These are phyloP conservation scores for Oscheius sp. DNA, from an alignment of 2,888 invertebrate genomes.

Conservation along the genomic window DNA sequence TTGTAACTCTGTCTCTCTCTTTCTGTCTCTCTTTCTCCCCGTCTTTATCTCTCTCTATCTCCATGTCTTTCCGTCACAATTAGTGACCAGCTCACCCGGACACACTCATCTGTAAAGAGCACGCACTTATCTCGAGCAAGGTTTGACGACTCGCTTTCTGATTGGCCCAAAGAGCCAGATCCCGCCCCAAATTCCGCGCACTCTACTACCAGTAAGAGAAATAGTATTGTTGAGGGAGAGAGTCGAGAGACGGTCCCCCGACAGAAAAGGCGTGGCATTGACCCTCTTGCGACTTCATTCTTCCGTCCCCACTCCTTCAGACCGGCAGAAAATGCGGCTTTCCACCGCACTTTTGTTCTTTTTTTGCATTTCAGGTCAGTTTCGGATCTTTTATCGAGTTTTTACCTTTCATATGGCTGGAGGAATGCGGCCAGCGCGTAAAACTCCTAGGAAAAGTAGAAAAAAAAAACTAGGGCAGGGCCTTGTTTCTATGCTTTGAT, in stretches of 20 bases:
- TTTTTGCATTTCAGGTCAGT: conserved; percentile 23
- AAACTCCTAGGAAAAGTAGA: not conserved
- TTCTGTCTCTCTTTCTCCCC: too few species aligned
- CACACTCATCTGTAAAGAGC: not conserved
- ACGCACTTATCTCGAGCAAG: too few species aligned
- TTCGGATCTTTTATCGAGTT: not conserved
- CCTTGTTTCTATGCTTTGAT: not conserved
- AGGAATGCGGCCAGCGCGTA: not conserved
- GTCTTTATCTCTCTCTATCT: not conserved
- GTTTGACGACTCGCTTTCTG: conserved; percentile 4
- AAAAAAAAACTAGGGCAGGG: not conserved
- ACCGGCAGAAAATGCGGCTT: conserved; percentile 16
- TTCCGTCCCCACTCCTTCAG: conserved; percentile 1
- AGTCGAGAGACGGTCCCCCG: not conserved
- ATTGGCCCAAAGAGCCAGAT: not conserved
- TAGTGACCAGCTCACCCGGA: not conserved
- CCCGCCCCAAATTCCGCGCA: conserved; percentile 6
- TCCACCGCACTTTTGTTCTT: conserved; percentile 18
- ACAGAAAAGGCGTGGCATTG: conserved; percentile 21
- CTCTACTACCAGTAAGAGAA: not conserved
- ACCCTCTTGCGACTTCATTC: conserved; percentile 21
- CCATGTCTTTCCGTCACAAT: not conserved
- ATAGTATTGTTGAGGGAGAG: not conserved
- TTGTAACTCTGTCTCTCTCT: too few species aligned
- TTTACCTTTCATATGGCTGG: not conserved